A percentile compares a stretch with the other conserved stretches of the same genome.
Evolutionary conservation across 2,113 vertebrate species (phyloP).

Genomic region (Chiloscyllium plagiosum): DNA sequence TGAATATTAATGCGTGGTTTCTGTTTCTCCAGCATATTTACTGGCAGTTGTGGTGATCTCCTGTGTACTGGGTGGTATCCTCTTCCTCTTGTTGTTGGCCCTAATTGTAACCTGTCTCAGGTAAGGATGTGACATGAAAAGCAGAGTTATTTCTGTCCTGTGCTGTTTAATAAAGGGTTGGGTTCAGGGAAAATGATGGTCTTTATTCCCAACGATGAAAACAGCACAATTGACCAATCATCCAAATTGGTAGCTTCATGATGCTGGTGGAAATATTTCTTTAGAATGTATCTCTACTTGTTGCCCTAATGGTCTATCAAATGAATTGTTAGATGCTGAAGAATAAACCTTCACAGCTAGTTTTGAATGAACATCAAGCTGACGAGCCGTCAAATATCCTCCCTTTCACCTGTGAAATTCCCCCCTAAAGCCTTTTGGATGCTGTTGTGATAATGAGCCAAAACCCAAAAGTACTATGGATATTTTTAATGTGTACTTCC

Average conservation of each 20-base stretch:
- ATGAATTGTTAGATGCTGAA: neutral
- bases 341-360: neutral
- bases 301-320: neutral
- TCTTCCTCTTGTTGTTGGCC: constrained; percentile 46
- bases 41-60: constrained; percentile 47
- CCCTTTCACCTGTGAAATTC: neutral
- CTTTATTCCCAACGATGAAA: neutral
- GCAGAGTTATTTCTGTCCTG: neutral
- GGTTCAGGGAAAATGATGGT: neutral
- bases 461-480: too few species aligned
- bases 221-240: neutral
- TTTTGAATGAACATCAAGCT: neutral
- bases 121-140: constrained; percentile 43
- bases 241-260: neutral
- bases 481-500: too few species aligned
- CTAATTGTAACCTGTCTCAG: constrained; percentile 40
- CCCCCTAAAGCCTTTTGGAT: neutral
- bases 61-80: constrained; percentile 48
- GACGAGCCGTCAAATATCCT: neutral
- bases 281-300: neutral
- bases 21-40: constrained; percentile 46
- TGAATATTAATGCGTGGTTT: neutral
- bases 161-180: neutral
- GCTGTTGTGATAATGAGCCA: too few species aligned
- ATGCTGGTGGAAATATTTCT: neutral